phyloP scores from a whole-genome alignment of 2,797 vertebrate genomes.

The Anabacerthia variegaticeps region DNA sequence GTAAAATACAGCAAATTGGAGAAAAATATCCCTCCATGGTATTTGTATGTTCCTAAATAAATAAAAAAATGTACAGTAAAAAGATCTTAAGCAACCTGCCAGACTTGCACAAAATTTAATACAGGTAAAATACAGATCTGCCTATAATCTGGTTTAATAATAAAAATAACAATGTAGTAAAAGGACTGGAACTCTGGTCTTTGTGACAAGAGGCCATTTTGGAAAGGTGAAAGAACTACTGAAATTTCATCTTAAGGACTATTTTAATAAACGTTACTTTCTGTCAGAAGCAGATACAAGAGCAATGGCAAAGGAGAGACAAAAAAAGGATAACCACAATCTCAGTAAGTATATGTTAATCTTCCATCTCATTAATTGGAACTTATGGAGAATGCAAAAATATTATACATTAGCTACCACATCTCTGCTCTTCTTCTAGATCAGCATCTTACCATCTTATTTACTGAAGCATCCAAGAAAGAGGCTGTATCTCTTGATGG shows the following conservation, averaged over 20 bases:
- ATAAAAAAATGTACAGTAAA: not conserved
- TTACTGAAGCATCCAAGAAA: too few species aligned
- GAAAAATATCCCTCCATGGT: not conserved
- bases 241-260: not conserved
- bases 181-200: not conserved
- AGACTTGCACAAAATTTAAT: not conserved
- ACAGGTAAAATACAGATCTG: not conserved
- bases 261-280: conserved; percentile 67
- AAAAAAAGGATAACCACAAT: conserved; percentile 99
- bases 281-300: conserved; percentile 89
- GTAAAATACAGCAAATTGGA: conserved; percentile 17
- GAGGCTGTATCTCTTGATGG: too few species aligned
- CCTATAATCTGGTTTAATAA: not conserved
- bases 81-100: not conserved
- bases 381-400: not conserved
- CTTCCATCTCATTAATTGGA: not conserved
- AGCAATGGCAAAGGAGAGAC: conserved; percentile 93
- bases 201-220: not conserved
- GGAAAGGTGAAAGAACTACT: not conserved
- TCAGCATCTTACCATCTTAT: not conserved
- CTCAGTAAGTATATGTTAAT: conserved; percentile 86
- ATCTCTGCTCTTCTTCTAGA: not conserved
- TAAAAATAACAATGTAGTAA: not conserved
- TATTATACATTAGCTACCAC: not conserved
- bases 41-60: not conserved